A percentile compares a stretch with the other conserved stretches of the same genome.
These are phyloP conservation scores for Morelia viridis DNA, from an alignment of 2,797 vertebrate genomes.

Conservation along the genomic window DNA sequence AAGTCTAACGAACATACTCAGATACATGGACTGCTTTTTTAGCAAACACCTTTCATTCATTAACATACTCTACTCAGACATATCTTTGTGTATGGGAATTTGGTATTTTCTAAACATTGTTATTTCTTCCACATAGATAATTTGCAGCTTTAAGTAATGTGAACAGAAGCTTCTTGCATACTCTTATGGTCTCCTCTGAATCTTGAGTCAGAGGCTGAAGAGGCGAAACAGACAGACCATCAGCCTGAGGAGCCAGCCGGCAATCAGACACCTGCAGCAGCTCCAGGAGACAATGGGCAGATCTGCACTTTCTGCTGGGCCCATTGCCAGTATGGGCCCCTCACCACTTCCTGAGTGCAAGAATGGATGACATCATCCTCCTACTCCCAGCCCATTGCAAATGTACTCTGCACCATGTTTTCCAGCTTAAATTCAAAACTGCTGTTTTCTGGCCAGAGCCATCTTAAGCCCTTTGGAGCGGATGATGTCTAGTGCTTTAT, in stretches of 20 bases:
- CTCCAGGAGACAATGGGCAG: not conserved
- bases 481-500: not conserved
- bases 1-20: not conserved
- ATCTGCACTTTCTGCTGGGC: not conserved
- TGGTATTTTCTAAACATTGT: conserved; percentile 28
- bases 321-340: not conserved
- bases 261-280: not conserved
- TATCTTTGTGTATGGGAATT: not conserved
- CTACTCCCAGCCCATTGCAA: not conserved
- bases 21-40: conserved; percentile 16
- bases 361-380: not conserved
- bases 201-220: not conserved
- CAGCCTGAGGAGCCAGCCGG: not conserved
- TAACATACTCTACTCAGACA: conserved; percentile 1
- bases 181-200: not conserved
- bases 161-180: not conserved
- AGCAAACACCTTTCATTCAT: conserved; percentile 29
- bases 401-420: not conserved
- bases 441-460: not conserved
- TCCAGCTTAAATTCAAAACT: not conserved
- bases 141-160: not conserved
- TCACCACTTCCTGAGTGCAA: not conserved
- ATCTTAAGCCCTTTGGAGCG: not conserved
- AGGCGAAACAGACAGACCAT: not conserved
- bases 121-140: conserved; percentile 10